A percentile compares a stretch with the other conserved stretches of the same genome.
Conservation (phyloP, 2,797 vertebrate genomes). For the Pristis pectinata region DNA sequence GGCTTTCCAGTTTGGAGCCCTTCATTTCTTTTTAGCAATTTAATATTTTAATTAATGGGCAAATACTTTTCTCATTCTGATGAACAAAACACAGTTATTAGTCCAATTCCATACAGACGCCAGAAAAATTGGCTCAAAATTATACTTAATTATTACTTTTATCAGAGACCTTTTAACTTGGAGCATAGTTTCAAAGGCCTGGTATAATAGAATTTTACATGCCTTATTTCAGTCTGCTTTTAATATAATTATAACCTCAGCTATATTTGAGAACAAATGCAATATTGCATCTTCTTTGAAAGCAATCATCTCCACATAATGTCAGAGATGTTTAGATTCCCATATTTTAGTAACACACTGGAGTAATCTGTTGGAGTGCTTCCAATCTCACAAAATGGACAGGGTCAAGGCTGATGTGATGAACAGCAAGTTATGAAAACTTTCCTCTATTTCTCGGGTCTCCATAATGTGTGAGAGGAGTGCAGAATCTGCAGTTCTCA, state of each 20-base stretch:
- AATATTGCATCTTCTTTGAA: background rate
- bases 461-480: background rate
- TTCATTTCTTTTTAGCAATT: background rate
- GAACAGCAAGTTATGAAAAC: background rate
- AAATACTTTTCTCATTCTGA: background rate
- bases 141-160: background rate
- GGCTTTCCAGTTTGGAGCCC: too few relatives aligned
- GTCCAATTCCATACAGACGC: background rate
- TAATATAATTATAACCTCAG: background rate
- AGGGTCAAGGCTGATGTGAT: background rate
- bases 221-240: background rate
- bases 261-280: background rate
- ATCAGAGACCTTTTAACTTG: constrained; percentile 4
- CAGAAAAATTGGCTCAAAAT: constrained; percentile 1
- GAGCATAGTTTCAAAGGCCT: background rate
- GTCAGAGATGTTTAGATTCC: background rate
- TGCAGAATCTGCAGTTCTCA: background rate
- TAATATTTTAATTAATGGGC: background rate
- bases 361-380: background rate
- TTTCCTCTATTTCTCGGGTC: background rate
- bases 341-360: background rate
- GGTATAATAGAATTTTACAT: background rate
- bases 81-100: constrained; percentile 17
- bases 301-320: background rate
- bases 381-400: background rate